Percentiles rank a stretch among this genome's conserved stretches.
Evolutionary conservation across 2,888 invertebrate species (phyloP).

Genomic region (Mesoligia furuncula): DNA sequence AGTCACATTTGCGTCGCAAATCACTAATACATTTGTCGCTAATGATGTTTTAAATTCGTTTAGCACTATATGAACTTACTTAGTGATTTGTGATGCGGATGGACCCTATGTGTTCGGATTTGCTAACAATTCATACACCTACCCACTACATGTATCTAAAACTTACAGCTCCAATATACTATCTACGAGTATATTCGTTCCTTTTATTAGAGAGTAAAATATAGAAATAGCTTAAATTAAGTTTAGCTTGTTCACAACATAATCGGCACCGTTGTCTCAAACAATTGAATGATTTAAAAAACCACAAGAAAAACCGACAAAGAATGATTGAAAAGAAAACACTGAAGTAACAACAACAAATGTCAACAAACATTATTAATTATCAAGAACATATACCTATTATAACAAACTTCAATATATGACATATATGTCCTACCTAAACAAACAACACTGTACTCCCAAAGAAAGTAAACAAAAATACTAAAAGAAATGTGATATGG

Average conservation of each 20-base stretch:
- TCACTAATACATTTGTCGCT: background rate
- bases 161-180: background rate
- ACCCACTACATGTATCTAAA: background rate
- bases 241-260: background rate
- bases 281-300: background rate
- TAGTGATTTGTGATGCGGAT: too few species aligned
- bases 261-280: background rate
- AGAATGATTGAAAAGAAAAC: background rate
- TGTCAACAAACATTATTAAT: too few species aligned
- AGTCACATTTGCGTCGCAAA: too few species aligned
- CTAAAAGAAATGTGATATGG: background rate
- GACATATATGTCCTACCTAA: background rate
- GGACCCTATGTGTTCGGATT: background rate
- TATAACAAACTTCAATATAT: background rate
- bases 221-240: background rate
- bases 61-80: too few species aligned
- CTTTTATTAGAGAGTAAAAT: background rate
- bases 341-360: background rate
- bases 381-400: background rate
- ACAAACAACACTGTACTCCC: background rate
- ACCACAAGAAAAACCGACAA: background rate
- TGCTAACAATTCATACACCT: background rate
- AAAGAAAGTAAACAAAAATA: constrained; percentile 9
- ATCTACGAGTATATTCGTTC: too few species aligned
- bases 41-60: too few species aligned